These are phyloP conservation scores for Genyomyrus donnyi DNA, from an alignment of 2,113 vertebrate genomes.

Conservation along the genomic window DNA sequence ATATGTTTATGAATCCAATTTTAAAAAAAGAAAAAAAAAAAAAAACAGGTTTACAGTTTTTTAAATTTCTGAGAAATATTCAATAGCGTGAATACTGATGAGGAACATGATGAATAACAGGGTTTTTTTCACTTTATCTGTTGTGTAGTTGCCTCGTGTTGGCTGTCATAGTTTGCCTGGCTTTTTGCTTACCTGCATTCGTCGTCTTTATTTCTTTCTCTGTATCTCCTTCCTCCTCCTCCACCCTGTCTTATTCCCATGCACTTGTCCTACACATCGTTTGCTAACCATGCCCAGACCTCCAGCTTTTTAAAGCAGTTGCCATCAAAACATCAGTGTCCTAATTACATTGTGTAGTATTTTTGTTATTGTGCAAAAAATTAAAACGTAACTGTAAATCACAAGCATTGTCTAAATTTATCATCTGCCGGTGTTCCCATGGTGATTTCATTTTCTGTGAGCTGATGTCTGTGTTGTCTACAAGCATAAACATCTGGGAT, in stretches of 20 bases:
- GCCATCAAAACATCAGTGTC: slow-evolving; percentile 35
- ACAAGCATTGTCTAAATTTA: slow-evolving; percentile 22
- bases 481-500: not conserved
- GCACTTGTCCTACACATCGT: slow-evolving; percentile 32
- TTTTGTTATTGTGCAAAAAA: slow-evolving; percentile 43
- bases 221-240: not conserved
- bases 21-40: not conserved
- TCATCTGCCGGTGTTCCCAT: slow-evolving; percentile 13
- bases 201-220: not conserved
- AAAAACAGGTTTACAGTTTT: slow-evolving; percentile 40
- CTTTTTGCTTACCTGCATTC: not conserved
- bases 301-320: slow-evolving; percentile 33
- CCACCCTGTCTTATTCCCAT: slow-evolving; percentile 2
- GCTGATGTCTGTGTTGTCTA: not conserved
- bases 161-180: slow-evolving; percentile 16
- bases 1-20: slow-evolving; percentile 39
- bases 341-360: slow-evolving; percentile 48
- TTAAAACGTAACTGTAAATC: slow-evolving; percentile 48
- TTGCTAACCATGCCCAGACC: slow-evolving; percentile 45
- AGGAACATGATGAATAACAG: slow-evolving; percentile 21
- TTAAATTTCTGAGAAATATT: slow-evolving; percentile 15
- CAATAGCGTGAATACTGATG: not conserved
- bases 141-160: slow-evolving; percentile 54
- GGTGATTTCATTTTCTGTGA: not conserved
- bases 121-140: slow-evolving; percentile 32